Conservation (phyloP, 1,140 invertebrate genomes). For the Sarcophaga bullata region DNA sequence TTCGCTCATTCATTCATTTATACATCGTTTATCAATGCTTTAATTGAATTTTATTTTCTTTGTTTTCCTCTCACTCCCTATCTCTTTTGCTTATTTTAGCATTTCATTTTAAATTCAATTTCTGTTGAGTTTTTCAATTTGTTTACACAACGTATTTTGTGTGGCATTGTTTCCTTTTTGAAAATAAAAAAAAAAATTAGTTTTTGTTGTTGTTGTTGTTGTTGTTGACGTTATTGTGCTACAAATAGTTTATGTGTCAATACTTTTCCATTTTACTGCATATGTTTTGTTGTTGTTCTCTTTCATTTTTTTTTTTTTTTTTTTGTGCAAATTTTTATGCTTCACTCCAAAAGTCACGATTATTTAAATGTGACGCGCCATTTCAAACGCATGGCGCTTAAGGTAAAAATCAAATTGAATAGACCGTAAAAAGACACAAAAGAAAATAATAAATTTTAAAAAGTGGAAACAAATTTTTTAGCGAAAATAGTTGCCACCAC, state of each 20-base stretch:
- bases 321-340: conserved; percentile 30
- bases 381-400: conserved; percentile 39
- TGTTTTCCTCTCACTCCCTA: neutral
- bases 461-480: too few relatives aligned
- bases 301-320: neutral
- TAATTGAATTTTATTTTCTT: conserved; percentile 11
- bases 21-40: neutral
- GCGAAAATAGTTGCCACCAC: too few relatives aligned
- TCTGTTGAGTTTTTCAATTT: neutral
- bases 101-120: neutral
- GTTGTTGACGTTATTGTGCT: neutral
- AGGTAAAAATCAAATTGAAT: conserved; percentile 21
- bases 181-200: neutral
- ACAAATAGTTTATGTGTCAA: conserved; percentile 24
- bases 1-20: neutral
- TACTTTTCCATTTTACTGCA: too few relatives aligned
- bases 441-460: too few relatives aligned
- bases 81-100: neutral
- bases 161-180: neutral
- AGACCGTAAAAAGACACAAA: neutral
- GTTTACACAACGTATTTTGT: conserved; percentile 2
- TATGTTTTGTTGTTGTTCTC: neutral
- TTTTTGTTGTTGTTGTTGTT: neutral
- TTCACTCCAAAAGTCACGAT: conserved; percentile 35
- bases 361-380: conserved; percentile 41